Evolutionary conservation across 2,888 invertebrate genomes (phyloP).

Genomic region (Caenorhabditis imperialis): DNA sequence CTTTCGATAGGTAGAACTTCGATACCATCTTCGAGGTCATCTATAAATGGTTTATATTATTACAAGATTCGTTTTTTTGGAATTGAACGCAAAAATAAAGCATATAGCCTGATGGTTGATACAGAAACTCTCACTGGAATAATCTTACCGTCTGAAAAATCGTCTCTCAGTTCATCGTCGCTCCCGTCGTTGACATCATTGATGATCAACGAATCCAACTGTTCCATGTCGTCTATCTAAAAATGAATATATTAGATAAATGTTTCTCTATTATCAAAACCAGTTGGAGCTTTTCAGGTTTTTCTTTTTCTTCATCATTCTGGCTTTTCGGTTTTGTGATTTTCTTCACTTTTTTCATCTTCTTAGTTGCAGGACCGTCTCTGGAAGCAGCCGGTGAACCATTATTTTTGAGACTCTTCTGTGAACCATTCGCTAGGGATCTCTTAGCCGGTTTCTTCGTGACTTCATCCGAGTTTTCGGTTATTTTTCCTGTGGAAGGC

Average conservation of each 20-base stretch:
- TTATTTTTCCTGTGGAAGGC: constrained; percentile 4
- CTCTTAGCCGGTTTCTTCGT: constrained; percentile 30
- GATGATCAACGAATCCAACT: constrained; percentile 34
- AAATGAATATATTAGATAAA: background rate
- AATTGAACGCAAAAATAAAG: too few relatives aligned
- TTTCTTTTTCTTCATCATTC: constrained; percentile 18
- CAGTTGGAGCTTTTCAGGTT: constrained; percentile 1
- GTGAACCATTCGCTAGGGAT: constrained; percentile 10
- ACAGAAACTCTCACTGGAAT: background rate
- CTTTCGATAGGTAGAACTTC: constrained; percentile 67
- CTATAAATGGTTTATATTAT: too few relatives aligned
- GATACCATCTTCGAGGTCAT: constrained; percentile 42
- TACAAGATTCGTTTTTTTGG: too few relatives aligned
- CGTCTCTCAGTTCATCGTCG: constrained; percentile 49
- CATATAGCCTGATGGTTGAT: background rate
- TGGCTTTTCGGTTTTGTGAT: constrained; percentile 8
- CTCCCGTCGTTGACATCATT: constrained; percentile 25
- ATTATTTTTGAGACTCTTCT: constrained; percentile 13
- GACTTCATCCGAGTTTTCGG: background rate
- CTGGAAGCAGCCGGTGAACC: background rate
- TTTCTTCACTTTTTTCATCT: constrained; percentile 44
- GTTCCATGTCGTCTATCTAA: constrained; percentile 37
- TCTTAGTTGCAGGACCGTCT: constrained; percentile 16
- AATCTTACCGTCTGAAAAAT: constrained; percentile 37
- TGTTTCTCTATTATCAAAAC: constrained; percentile 14